A percentile compares a stretch with the other conserved stretches of the same genome.
phyloP scores from a whole-genome alignment of 1,140 invertebrate genomes.

The Zaprionus taronus region DNA sequence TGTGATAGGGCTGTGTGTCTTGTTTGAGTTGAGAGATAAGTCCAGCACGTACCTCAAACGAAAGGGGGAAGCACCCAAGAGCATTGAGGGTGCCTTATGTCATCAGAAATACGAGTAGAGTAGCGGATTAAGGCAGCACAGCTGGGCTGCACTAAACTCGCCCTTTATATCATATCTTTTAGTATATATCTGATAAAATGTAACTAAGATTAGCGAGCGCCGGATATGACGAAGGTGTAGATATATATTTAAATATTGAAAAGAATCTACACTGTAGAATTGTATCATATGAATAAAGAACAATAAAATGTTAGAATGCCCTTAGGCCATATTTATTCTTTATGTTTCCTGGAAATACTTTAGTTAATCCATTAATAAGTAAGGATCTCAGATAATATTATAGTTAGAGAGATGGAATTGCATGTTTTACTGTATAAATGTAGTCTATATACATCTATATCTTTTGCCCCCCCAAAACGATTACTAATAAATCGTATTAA shows the following conservation, averaged over 20 bases:
- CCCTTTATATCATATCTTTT: neutral
- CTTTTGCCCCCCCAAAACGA: no score
- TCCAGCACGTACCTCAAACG: neutral
- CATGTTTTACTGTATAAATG: no score
- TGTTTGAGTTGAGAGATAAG: conserved; percentile 10
- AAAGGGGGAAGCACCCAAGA: conserved; percentile 4
- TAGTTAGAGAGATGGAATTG: no score
- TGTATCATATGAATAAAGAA: no score
- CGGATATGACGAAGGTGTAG: neutral
- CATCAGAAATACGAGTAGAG: neutral
- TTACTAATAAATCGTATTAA: no score
- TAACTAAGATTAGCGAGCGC: neutral
- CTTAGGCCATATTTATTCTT: no score
- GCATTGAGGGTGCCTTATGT: neutral
- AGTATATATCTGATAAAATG: neutral
- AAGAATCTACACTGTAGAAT: no score
- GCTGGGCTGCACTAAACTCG: neutral
- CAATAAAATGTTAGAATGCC: accelerated
- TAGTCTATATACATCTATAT: no score
- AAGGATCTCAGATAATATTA: no score
- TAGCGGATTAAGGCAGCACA: neutral
- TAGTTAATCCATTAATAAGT: no score
- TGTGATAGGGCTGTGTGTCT: conserved; percentile 8
- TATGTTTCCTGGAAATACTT: no score
- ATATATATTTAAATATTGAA: neutral